Conservation (phyloP, 2,797 vertebrate species). For the Anguilla pacifica region DNA sequence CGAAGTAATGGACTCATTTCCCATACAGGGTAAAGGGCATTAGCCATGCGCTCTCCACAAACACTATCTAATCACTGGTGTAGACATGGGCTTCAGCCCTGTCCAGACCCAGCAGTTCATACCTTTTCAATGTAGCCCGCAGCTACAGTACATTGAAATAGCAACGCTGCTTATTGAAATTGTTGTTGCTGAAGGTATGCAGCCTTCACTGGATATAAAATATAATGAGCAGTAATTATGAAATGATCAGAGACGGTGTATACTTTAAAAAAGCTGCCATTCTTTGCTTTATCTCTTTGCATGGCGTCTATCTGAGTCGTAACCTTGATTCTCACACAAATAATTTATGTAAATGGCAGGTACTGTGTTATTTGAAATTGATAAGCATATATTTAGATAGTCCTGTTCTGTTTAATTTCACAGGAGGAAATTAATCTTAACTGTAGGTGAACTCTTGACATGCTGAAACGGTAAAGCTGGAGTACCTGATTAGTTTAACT, state of each 20-base stretch:
- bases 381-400: not conserved
- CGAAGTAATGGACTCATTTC: constrained; percentile 16
- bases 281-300: not conserved
- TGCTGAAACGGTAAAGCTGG: not conserved
- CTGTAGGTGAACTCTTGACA: not conserved
- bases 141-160: not conserved
- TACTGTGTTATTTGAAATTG: not conserved
- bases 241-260: not conserved
- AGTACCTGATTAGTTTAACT: no score
- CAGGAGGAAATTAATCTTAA: not conserved
- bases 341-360: not conserved
- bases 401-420: not conserved
- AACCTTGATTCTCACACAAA: not conserved
- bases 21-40: constrained; percentile 2
- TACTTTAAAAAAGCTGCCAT: not conserved
- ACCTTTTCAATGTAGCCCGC: not conserved
- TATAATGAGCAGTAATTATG: not conserved
- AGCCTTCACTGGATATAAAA: not conserved
- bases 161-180: not conserved
- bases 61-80: not conserved
- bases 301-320: not conserved
- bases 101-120: not conserved
- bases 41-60: not conserved
- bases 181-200: not conserved
- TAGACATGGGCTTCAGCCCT: not conserved